A percentile compares a stretch with the other conserved stretches of the same genome.
phyloP scores from a whole-genome alignment of 2,888 invertebrate species.

The Carterocephalus palaemon region DNA sequence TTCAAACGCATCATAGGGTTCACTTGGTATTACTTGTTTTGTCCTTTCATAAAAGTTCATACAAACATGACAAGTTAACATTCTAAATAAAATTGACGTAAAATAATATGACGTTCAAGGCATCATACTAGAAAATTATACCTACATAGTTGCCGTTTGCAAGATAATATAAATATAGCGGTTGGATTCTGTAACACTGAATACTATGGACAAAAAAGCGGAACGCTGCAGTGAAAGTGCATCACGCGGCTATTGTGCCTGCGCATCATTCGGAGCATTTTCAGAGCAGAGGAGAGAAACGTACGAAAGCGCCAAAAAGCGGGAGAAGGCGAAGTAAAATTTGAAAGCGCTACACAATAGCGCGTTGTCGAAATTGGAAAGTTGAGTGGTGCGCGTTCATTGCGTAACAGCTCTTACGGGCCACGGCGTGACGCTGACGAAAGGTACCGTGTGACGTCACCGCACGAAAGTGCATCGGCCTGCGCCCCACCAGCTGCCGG shows the following conservation, averaged over 20 bases:
- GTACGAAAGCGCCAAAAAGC: conserved; percentile 69
- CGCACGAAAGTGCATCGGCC: conserved; percentile 77
- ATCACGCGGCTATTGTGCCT: conserved; percentile 56
- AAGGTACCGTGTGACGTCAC: conserved; percentile 73
- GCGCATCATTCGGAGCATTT: conserved; percentile 68
- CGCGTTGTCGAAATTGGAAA: conserved; percentile 79
- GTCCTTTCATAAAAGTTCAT: too few relatives aligned
- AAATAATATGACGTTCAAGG: too few relatives aligned
- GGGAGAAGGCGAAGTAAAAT: conserved; percentile 72
- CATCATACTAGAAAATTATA: too few relatives aligned
- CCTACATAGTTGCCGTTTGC: too few relatives aligned
- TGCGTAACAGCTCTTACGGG: conserved; percentile 75
- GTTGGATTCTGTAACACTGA: conserved; percentile 11
- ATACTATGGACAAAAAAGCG: conserved; percentile 22
- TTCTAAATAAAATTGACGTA: too few relatives aligned
- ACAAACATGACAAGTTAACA: too few relatives aligned
- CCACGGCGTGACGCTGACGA: conserved; percentile 72
- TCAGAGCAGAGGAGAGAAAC: conserved; percentile 72
- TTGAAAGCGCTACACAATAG: conserved; percentile 79
- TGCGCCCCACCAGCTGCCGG: conserved; percentile 49
- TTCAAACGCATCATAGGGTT: too few relatives aligned
- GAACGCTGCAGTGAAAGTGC: conserved; percentile 66
- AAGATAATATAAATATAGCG: conserved; percentile 3
- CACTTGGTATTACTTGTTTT: too few relatives aligned
- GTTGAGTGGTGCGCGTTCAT: conserved; percentile 72